Evolutionary conservation across 1,140 invertebrate species (phyloP), one percentile per base, ranked within the genome.

Genomic region (Archivesica marissinica): DNA sequence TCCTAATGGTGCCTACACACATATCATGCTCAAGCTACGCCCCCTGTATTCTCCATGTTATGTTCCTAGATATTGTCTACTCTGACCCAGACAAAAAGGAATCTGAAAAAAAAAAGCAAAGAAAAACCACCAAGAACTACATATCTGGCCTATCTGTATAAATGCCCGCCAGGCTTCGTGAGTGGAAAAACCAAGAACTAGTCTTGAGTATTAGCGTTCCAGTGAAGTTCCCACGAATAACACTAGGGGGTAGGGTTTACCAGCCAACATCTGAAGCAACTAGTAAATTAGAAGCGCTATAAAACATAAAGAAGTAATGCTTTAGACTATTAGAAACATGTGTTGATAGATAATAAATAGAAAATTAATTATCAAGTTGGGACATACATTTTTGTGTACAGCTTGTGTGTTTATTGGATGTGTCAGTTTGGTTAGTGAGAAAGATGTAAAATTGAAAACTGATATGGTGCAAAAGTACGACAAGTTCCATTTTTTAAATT

Each of bases 281-380:
- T 23, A 38, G 74, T 76, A 56, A 76, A 76, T 76, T 56, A 13
- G 30, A 59, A 39, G 47, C 38, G 50, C 6, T 15, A 76, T 76
- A 76, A 76, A 59, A 76, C n/a, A 44, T 52, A n/a, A 23, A 28
- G 50, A 41, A 52, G n/a, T 76, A 56, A 11, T 41, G 23, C 25
- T 11, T 56, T 15, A 72, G 15, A 52, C 35, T 76, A 76, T 76
- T 33, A 76, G 30, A 38, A 76, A 76, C 74, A 76, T 76, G 52
- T 76, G 74, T 76, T 76, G 25, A 76, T 59, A 56, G 74, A 59
- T 76, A 56, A 56, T 76, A 59, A 59, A 76, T 50, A 76, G 50
- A 76, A 76, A n/a, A n/a, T n/a, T n/a, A n/a, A 44, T 76, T 76
- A 76, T 38, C 3, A 52, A 76, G 17, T 54, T 54, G 20, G 56